phyloP scores from a whole-genome alignment of 2,113 vertebrate species.

The Monarcha castaneiventris region DNA sequence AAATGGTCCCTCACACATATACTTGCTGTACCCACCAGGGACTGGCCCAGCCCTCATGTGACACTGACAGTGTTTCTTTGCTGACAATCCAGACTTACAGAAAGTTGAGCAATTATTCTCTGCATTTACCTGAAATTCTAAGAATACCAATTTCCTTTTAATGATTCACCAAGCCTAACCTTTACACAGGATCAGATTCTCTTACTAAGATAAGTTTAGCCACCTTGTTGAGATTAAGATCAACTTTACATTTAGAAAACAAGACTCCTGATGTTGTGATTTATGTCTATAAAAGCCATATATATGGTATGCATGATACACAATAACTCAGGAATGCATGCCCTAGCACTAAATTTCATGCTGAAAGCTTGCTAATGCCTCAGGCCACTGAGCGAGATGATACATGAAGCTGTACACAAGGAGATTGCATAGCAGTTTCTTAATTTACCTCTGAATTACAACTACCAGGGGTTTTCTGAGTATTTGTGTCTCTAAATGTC shows the following conservation, averaged over 20 bases:
- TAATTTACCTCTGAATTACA: conserved; percentile 46
- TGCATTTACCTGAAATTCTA: not conserved
- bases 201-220: conserved; percentile 34
- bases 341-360: conserved; percentile 27
- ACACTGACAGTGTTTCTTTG: not conserved
- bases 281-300: conserved; percentile 65
- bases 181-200: not conserved
- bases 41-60: not conserved
- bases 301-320: conserved; percentile 46
- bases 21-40: not conserved
- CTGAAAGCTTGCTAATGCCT: conserved; percentile 46
- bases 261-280: conserved; percentile 61
- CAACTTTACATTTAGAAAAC: conserved; percentile 40
- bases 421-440: not conserved
- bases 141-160: not conserved
- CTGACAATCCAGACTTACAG: not conserved
- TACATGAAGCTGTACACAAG: conserved; percentile 54
- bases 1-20: not conserved
- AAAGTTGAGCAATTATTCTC: not conserved
- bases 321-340: conserved; percentile 58
- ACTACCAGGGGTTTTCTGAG: not conserved
- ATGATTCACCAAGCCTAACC: not conserved
- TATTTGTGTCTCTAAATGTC: not conserved
- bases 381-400: conserved; percentile 50
- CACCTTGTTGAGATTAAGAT: conserved; percentile 41